phyloP scores from a whole-genome alignment of 2,113 vertebrate species.

The Hydropotes inermis region DNA sequence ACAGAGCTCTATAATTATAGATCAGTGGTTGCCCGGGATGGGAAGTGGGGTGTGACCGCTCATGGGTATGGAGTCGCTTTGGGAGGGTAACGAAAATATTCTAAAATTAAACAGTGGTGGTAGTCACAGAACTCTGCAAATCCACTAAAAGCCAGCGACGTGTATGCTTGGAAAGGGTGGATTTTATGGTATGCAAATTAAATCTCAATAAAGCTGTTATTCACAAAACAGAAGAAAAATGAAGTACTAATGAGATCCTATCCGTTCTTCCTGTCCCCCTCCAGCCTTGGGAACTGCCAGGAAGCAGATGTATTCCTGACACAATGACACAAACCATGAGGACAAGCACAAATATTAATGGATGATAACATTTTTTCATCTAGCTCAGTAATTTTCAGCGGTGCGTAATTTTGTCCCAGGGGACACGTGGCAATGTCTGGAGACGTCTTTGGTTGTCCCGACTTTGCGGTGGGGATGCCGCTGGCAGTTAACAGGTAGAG shows the following conservation, averaged over 20 bases:
- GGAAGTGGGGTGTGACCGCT: neutral
- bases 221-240: neutral
- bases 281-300: neutral
- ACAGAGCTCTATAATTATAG: neutral
- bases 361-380: constrained; percentile 10
- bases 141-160: neutral
- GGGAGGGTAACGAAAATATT: neutral
- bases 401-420: neutral
- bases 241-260: neutral
- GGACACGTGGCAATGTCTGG: neutral
- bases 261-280: neutral
- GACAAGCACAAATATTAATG: constrained; percentile 26
- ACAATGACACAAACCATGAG: constrained; percentile 21
- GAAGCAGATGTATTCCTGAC: constrained; percentile 30
- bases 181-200: constrained; percentile 17
- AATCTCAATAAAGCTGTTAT: constrained; percentile 7
- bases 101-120: neutral
- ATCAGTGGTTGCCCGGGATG: neutral
- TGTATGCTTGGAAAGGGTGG: neutral
- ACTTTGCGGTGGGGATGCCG: neutral
- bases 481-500: neutral
- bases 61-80: neutral
- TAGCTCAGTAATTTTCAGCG: neutral
- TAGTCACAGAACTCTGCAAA: neutral
- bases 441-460: neutral